These are phyloP conservation scores for Amiota mariae DNA, from an alignment of 2,888 invertebrate genomes.

Conservation along the genomic window DNA sequence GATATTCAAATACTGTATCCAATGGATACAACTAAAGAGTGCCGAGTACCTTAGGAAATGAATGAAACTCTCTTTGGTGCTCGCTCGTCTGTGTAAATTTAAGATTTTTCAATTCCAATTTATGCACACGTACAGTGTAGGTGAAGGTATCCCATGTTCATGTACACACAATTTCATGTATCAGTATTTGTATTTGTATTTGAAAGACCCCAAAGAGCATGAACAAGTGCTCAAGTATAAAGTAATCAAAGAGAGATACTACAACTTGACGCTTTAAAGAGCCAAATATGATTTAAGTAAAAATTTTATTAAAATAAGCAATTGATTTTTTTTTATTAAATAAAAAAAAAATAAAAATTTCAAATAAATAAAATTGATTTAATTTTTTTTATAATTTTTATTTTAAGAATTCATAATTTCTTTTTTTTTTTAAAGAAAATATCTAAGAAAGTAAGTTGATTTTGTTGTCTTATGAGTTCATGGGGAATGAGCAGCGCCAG, in stretches of 20 bases:
- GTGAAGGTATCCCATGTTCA: constrained; percentile 47
- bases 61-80: constrained; percentile 42
- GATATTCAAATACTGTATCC: constrained; percentile 30
- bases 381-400: neutral
- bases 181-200: neutral
- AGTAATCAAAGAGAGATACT: neutral
- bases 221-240: neutral
- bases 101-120: constrained; percentile 39
- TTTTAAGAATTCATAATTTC: neutral
- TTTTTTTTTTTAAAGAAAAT: neutral
- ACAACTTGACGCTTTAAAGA: neutral
- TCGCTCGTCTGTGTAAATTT: constrained; percentile 27
- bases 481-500: constrained; percentile 56
- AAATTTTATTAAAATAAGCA: neutral
- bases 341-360: too few relatives aligned
- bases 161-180: neutral
- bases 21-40: constrained; percentile 30
- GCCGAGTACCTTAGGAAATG: constrained; percentile 2
- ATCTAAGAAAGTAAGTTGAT: too few relatives aligned
- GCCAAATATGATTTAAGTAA: neutral
- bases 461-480: constrained; percentile 33
- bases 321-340: too few relatives aligned
- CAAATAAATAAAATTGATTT: too few relatives aligned
- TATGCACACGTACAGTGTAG: constrained; percentile 62
- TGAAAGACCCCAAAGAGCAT: neutral